Evolutionary conservation across 2,888 invertebrate species (phyloP), one percentile per base, ranked within the genome.

Genomic region (Disparrhopalites patrizii): DNA sequence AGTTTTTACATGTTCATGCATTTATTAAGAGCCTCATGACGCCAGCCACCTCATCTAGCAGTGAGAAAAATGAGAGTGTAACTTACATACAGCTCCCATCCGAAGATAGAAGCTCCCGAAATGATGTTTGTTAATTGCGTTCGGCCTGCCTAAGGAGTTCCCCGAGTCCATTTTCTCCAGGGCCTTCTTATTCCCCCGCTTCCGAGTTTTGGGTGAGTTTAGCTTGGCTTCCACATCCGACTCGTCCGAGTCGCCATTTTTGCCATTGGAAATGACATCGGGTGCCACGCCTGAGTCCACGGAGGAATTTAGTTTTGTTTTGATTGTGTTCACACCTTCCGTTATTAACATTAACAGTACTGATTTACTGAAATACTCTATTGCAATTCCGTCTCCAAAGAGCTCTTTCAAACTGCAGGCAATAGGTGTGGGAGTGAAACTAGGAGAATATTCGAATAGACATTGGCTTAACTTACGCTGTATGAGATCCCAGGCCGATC

Each of bases 71-170:
- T n/a, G n/a, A n/a, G n/a, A 23, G 8, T 18, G 18, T 3, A 28
- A 38, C 57, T 51, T 56, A 70, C 70, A 68, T 20, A 74, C 70
- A 10, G 74, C 74, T 13, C 74, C 74, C 68, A 74, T 72, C 28
- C 74, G 56, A 27, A 75, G 56, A 68, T 75, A 75, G 61, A 75
- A 75, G 36, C 68, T 68, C 18, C 74, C 74, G 65, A 69, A 73
- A n/a, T 62, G 13, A 18, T 51, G 51, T n/a, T n/a, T n/a, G n/a
- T n/a, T n/a, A n/a, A n/a, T 27, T 36, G 47, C 3, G 10, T 31
- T 2, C 2, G 27, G 15, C 10, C 27, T 23, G 7, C 27, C 51
- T 3, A 5, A 51, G 70, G 71, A 62, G 61, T 64, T 28, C 31
- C 43, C 33, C 18, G 65, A 30, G n/a, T 33, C 20, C 28, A 36